Evolutionary conservation across 2,888 invertebrate species (phyloP), one percentile per base, ranked within the genome.

Genomic region (Piscicola geometra): DNA sequence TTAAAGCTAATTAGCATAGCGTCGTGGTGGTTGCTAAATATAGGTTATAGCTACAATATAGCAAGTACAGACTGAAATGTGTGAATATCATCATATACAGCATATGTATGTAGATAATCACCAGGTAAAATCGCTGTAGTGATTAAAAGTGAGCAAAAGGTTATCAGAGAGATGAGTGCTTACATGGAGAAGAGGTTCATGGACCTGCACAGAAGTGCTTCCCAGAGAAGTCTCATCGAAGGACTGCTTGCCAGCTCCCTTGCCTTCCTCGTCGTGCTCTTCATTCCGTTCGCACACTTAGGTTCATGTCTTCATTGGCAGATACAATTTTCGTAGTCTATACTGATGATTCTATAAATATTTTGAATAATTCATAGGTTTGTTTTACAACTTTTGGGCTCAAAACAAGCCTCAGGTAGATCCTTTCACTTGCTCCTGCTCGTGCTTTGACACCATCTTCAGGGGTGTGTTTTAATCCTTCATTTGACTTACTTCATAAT

Each of bases 371-470:
- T n/a, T 78, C 78, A 5, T 79, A 84, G 84, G 83, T 76, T 78
- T 83, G 15, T 81, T 83, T 66, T 83, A 83, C 78, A 74, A 79
- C 82, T 89, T 90, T 81, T 91, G 91, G 91, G 88, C 89, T 81
- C 89, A 90, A 81, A 90, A 89, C 84, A 88, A 90, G 60, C 88
- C 89, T 32, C 88, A 87, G 78, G 89, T 91, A 69, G 90, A 90
- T 82, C 88, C 87, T 79, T 87, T 87, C 76, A 89, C 88, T 80
- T 91, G 91, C 82, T 88, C 89, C 25, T 91, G 91, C 84, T 89
- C 90, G 18, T 91, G 91, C 83, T 91, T 91, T 90, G 91, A 91
- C 82, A 91, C 91, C 0, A 89, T 91, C 15, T 67, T 67, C 21
- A 67, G 67, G n/a, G 32, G 32, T 32, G 21, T 64, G 64, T 64